Base-by-base conservation (phyloP, 2,888 invertebrate species). In the Cryptocheilus praepositus region DNA sequence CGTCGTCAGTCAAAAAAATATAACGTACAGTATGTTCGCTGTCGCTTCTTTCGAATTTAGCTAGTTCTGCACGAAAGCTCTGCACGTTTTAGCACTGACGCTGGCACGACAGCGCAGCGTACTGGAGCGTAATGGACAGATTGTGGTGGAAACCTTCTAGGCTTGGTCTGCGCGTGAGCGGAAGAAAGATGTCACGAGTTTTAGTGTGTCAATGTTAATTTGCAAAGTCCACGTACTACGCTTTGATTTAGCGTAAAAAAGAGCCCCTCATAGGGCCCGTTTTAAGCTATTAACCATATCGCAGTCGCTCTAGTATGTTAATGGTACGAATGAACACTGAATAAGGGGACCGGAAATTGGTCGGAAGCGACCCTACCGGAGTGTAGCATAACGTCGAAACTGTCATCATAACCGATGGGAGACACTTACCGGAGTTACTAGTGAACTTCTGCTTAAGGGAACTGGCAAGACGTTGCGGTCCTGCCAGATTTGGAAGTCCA, bases 401-500 rank as follows among this genome's bases (percentile, higher is more conserved):
- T 51, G 44, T 63, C 21, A 61, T 25, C 4, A 11, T 11, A 11
- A 36, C 36, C 36, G 59, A 57, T 49, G 58, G n/a, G n/a, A 64
- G 63, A 59, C 28, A 87, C 89, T 89, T 66, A 89, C 89, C 88
- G 65, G 89, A 88, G 77, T 87, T 87, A 75, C 72, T 82, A 74
- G 84, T 84, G 71, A 88, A 85, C 75, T 85, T 88, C 71, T 88
- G 87, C 81, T 85, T 80, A 81, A 88, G 85, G 84, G 88, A 85
- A 64, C 67, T 85, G 80, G 88, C 88, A 80, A 89, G 85, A 79
- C 88, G 89, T 83, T 88, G 89, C 84, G 87, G 85, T 83, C 86
- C 86, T 83, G 86, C 86, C 77, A 88, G 80, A 79, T 84, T 83
- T 77, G 88, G 88, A 80, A 89, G 83, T 82, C 88, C 87, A 77